Evolutionary conservation across 1,140 invertebrate genomes (phyloP), one percentile per base, ranked within the genome.

Genomic region (Adoxophyes honmai): DNA sequence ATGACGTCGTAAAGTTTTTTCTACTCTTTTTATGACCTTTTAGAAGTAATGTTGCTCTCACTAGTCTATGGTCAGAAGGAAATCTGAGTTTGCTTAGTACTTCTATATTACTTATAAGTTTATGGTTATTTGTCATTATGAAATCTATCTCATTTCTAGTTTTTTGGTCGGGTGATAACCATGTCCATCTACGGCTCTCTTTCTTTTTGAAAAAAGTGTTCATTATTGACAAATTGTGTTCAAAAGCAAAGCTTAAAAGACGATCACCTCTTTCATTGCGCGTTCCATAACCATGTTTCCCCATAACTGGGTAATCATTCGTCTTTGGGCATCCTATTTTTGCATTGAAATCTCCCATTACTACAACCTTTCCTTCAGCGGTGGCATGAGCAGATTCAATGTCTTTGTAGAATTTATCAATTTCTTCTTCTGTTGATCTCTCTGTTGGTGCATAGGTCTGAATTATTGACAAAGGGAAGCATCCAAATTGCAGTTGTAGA

Each of bases 371-470:
- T 33, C 39, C 60, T 42, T 37, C 59, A 7, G 56, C 34, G 21
- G 15, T 18, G 13, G 34, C 57, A 35, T 57, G 52, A 18, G 58
- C 53, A 28, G 36, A 13, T 56, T 57, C 42, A 35, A 57, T 56
- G 48, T 68, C 60, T 34, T 66, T 54, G 35, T 65, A 68, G 28
- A 65, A 62, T 51, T 52, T 42, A 4, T 65, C 28, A 15, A 72
- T 62, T 62, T 72, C 69, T 37, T 61, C 61, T 37, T 72, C 61
- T 13, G 28, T 42, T 62, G 68, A 58, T 35, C 35, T 64, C 4
- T 68, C 61, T 5, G 70, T 73, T 0, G 66, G 71, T 16, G 62
- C 34, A 39, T 74, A 71, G 21, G 42, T 56, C 54, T 74, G 68
- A 6, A 74, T 69, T 52, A 74, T 44, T 11, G 66, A 68, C 37